A percentile compares a stretch with the other conserved stretches of the same genome.
These are phyloP conservation scores for Steinernema scapterisci DNA, from an alignment of 2,888 invertebrate species.

Conservation along the genomic window DNA sequence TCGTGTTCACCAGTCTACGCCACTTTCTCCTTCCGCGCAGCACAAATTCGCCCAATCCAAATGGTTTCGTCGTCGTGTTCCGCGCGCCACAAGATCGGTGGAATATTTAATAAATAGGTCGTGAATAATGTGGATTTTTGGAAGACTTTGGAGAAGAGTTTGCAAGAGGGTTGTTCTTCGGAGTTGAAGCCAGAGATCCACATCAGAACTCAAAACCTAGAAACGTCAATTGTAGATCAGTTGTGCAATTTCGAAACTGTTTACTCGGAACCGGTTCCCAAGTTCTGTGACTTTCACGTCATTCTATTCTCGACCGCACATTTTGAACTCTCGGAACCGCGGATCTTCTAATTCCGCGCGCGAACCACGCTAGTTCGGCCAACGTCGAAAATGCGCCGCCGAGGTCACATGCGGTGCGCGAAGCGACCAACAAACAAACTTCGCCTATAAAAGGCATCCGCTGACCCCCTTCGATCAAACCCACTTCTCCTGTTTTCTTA, in stretches of 20 bases:
- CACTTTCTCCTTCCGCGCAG: too few relatives aligned
- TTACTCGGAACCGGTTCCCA: background rate
- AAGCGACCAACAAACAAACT: background rate
- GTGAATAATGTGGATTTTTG: background rate
- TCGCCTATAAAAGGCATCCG: slow-evolving; percentile 3
- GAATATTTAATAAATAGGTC: background rate
- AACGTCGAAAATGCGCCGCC: background rate
- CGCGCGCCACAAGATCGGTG: too few relatives aligned
- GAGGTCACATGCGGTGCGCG: background rate
- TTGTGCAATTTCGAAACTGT: too few relatives aligned
- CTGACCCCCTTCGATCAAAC: background rate
- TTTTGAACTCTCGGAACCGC: background rate
- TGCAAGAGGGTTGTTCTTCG: too few relatives aligned
- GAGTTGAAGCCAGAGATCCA: background rate
- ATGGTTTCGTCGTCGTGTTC: too few relatives aligned
- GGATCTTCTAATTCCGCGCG: background rate
- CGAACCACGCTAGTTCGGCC: background rate
- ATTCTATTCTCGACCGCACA: background rate
- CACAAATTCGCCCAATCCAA: too few relatives aligned
- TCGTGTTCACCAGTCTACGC: too few relatives aligned
- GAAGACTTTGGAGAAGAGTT: too few relatives aligned
- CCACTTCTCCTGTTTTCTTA: background rate
- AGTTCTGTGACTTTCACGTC: background rate
- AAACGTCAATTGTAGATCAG: too few relatives aligned
- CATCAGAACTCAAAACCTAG: too few relatives aligned